Percentiles rank a stretch among this genome's conserved stretches.
Conservation (phyloP, 2,113 vertebrate genomes). For the Axis porcinus region DNA sequence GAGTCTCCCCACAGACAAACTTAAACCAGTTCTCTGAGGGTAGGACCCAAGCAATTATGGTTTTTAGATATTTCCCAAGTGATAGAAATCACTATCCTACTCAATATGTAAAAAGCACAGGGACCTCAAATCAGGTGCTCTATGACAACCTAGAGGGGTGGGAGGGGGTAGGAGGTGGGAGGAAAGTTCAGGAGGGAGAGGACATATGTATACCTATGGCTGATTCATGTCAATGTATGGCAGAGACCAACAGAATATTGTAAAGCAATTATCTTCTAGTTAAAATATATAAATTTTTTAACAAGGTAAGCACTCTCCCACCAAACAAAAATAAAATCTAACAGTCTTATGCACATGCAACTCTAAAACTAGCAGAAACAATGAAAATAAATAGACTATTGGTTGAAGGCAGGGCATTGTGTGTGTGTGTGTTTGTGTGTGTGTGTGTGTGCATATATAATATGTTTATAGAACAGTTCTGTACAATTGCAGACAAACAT, state of each 20-base stretch:
- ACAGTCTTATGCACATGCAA: neutral
- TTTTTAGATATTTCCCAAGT: neutral
- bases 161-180: neutral
- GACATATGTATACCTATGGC: neutral
- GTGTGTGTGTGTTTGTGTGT: too few species aligned
- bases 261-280: neutral
- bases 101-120: neutral
- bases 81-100: neutral
- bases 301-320: neutral
- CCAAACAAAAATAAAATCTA: neutral
- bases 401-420: fast-evolving
- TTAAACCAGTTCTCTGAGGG: neutral
- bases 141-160: neutral
- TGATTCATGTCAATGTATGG: neutral
- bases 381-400: neutral
- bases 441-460: neutral
- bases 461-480: neutral
- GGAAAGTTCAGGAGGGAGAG: neutral
- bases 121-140: neutral
- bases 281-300: neutral
- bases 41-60: fast-evolving
- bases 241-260: neutral
- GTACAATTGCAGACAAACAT: neutral
- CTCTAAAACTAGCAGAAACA: neutral
- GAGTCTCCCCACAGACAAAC: fast-evolving